Base-by-base conservation (phyloP, 2,113 vertebrate genomes). In the Mesitornis unicolor region DNA sequence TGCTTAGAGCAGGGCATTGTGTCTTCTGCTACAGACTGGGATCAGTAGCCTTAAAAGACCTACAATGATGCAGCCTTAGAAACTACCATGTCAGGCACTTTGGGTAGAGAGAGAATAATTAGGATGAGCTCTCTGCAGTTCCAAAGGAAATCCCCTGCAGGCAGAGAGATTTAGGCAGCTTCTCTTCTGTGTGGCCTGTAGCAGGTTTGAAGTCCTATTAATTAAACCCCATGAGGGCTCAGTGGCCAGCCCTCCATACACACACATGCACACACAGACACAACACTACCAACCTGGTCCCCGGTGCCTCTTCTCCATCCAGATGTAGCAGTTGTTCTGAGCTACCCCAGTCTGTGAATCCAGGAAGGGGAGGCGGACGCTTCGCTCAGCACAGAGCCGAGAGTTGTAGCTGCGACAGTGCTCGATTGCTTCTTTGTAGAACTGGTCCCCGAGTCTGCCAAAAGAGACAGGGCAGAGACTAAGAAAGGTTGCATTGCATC, bases 241-340 rank as follows among this genome's bases (percentile, higher is more conserved):
- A 71, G 61, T 24, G 80, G 86, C 84, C 89, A 71, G 78, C 68
- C 87, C 87, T 70, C 56, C 43, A 16, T 36, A 54, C 75, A 65
- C 10, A 40, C 76, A 81, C 64, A n/a, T 1, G 33, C 79, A 79
- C 3, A 64, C 54, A 47, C 51, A 84, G 86, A 60, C 73, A 75
- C 68, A 82, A 42, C 0, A 0, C 61, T 38, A 83, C 98, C 92
- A 92, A 99, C 99, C 99, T 95, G 99, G 99, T 89, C 99, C 99
- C 73, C 99, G 98, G 91, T 99, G 99, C 96, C 99, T 98, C 89
- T 99, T 99, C 93, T 99, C 99, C 99, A 99, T 99, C 99, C 99
- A 99, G 97, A 99, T 99, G 98, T 99, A 99, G 98, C 99, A 99
- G 98, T 99, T 99, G 98, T 99, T 99, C 97, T 99, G 99, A 79